Evolutionary conservation across 2,113 vertebrate genomes (phyloP).

Genomic region (Pachypanchax playfairii): DNA sequence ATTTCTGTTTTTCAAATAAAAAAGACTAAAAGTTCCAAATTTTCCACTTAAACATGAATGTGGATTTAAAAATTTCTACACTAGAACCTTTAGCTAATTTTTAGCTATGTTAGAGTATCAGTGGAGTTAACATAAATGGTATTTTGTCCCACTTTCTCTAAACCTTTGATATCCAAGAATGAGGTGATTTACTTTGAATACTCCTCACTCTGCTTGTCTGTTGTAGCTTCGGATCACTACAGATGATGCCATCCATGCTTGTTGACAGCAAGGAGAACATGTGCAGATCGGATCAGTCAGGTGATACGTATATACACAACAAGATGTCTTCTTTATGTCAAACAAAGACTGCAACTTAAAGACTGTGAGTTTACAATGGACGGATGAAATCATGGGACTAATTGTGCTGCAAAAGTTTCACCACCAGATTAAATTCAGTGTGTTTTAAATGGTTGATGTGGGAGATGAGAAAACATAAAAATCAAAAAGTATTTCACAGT

Average conservation of each 20-base stretch:
- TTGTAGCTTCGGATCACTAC: slow-evolving; percentile 53
- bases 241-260: slow-evolving; percentile 51
- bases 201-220: slow-evolving; percentile 57
- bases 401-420: slow-evolving; percentile 15
- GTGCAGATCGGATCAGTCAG: slow-evolving; percentile 59
- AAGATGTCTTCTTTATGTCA: slow-evolving; percentile 55
- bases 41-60: too few relatives aligned
- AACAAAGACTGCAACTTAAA: slow-evolving; percentile 40
- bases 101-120: slow-evolving; percentile 11
- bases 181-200: slow-evolving; percentile 73
- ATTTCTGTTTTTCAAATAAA: too few relatives aligned
- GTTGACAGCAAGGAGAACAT: slow-evolving; percentile 67
- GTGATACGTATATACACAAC: slow-evolving; percentile 47
- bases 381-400: slow-evolving; percentile 1
- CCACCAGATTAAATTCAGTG: slow-evolving; percentile 19
- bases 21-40: too few relatives aligned
- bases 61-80: too few relatives aligned
- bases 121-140: slow-evolving; percentile 25
- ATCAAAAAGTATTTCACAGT: too few relatives aligned
- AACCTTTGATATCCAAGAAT: slow-evolving; percentile 81
- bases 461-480: neutral
- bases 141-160: slow-evolving; percentile 61
- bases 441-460: too few relatives aligned
- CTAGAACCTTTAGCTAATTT: too few relatives aligned
- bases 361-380: slow-evolving; percentile 34